Percentiles rank a stretch among this genome's conserved stretches.
These are phyloP conservation scores for Stomorhina lunata DNA, from an alignment of 2,888 invertebrate genomes.

Conservation along the genomic window DNA sequence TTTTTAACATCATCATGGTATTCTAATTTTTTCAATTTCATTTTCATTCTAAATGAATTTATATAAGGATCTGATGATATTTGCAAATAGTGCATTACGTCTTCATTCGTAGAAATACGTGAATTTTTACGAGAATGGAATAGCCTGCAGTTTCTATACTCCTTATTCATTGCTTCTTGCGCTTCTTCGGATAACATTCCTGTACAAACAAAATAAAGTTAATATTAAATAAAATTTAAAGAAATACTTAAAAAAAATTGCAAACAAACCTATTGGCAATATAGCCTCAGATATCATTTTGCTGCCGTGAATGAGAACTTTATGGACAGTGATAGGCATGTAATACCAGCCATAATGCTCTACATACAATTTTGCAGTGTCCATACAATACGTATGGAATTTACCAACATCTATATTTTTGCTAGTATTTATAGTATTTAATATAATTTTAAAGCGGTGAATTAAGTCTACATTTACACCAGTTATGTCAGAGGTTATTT, in stretches of 20 bases:
- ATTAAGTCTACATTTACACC: constrained; percentile 43
- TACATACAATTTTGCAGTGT: constrained; percentile 47
- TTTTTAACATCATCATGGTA: too few relatives aligned
- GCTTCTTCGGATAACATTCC: constrained; percentile 8
- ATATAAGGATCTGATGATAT: background rate
- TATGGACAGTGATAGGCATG: constrained; percentile 44
- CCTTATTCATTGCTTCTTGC: constrained; percentile 5
- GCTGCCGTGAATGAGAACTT: constrained; percentile 34
- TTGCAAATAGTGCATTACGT: constrained; percentile 6
- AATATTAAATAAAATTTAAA: constrained; percentile 15
- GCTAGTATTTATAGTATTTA: constrained; percentile 33
- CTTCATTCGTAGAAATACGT: background rate
- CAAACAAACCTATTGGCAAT: constrained; percentile 20
- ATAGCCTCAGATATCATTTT: too few relatives aligned
- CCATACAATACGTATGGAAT: constrained; percentile 42
- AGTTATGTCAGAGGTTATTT: constrained; percentile 36
- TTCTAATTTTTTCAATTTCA: too few relatives aligned
- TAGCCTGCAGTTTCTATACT: background rate
- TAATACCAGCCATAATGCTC: constrained; percentile 44
- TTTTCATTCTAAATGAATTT: too few relatives aligned
- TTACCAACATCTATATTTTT: constrained; percentile 38
- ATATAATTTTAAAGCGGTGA: constrained; percentile 43
- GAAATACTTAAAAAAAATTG: background rate
- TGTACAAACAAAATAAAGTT: constrained; percentile 3
- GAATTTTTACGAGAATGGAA: background rate